phyloP scores from a whole-genome alignment of 2,888 invertebrate genomes.

The Agriopis aurantiaria region DNA sequence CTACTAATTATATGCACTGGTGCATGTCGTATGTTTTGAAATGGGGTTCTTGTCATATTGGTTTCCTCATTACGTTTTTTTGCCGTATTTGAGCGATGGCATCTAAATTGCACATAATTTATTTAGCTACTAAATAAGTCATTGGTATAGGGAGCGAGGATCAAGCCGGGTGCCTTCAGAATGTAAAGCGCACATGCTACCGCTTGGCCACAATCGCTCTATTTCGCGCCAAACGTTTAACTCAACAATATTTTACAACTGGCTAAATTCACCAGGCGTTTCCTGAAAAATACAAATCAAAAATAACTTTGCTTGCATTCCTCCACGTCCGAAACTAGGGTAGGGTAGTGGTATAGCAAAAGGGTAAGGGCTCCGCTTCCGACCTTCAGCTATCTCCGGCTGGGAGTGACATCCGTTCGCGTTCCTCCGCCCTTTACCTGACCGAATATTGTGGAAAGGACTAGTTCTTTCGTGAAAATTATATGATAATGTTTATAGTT shows the following conservation, averaged over 20 bases:
- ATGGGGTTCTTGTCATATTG: no score
- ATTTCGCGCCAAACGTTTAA: no score
- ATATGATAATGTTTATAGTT: background rate
- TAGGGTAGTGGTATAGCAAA: slow-evolving; percentile 11
- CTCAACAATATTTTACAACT: slow-evolving; percentile 7
- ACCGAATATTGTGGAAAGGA: slow-evolving; percentile 6
- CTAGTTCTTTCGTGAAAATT: slow-evolving; percentile 1
- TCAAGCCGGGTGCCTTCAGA: no score
- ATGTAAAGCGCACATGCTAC: no score
- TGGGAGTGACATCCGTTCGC: slow-evolving; percentile 26
- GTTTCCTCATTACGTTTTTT: no score
- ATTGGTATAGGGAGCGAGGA: no score
- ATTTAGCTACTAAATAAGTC: no score
- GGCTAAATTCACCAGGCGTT: slow-evolving; percentile 20
- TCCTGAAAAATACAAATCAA: slow-evolving; percentile 31
- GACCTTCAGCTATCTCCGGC: slow-evolving; percentile 31
- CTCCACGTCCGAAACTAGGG: slow-evolving; percentile 20
- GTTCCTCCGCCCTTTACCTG: slow-evolving; percentile 21
- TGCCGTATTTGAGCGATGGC: no score
- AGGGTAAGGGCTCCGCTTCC: slow-evolving; percentile 29
- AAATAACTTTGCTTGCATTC: slow-evolving; percentile 28
- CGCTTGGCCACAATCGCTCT: no score
- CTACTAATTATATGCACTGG: no score
- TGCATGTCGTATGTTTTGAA: no score
- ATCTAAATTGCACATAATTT: no score